phyloP scores from a whole-genome alignment of 2,888 invertebrate genomes.

The Loripinus fragilis region DNA sequence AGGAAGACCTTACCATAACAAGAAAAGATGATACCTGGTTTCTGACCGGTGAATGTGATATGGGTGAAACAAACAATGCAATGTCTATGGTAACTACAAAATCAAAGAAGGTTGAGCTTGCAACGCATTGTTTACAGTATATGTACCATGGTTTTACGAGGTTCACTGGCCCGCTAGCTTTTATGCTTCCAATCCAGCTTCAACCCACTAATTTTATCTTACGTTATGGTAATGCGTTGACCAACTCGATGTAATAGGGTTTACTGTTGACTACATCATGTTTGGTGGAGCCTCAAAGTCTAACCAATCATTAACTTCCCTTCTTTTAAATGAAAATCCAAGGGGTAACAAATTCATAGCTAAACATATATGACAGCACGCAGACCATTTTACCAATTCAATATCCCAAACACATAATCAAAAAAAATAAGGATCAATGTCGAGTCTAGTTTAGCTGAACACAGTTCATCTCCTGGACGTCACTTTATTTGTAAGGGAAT shows the following conservation, averaged over 20 bases:
- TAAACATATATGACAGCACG: slow-evolving; percentile 9
- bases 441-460: slow-evolving; percentile 29
- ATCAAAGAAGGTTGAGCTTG: no score
- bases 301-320: slow-evolving; percentile 41
- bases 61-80: no score
- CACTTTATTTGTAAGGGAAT: slow-evolving; percentile 25
- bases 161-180: no score
- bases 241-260: slow-evolving; percentile 37
- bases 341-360: slow-evolving; percentile 16
- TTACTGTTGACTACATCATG: slow-evolving; percentile 53
- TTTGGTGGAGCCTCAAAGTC: slow-evolving; percentile 59
- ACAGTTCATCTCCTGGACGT: slow-evolving; percentile 23
- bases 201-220: no score
- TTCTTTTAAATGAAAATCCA: slow-evolving; percentile 41
- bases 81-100: no score
- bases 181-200: no score
- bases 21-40: no score
- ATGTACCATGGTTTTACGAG: no score
- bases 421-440: slow-evolving; percentile 44
- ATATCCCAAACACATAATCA: slow-evolving; percentile 34
- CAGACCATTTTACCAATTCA: slow-evolving; percentile 12
- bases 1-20: not conserved
- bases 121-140: no score
- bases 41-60: no score
- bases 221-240: not conserved